Base-by-base conservation (phyloP, 2,888 invertebrate genomes). In the Chirona hameri region DNA sequence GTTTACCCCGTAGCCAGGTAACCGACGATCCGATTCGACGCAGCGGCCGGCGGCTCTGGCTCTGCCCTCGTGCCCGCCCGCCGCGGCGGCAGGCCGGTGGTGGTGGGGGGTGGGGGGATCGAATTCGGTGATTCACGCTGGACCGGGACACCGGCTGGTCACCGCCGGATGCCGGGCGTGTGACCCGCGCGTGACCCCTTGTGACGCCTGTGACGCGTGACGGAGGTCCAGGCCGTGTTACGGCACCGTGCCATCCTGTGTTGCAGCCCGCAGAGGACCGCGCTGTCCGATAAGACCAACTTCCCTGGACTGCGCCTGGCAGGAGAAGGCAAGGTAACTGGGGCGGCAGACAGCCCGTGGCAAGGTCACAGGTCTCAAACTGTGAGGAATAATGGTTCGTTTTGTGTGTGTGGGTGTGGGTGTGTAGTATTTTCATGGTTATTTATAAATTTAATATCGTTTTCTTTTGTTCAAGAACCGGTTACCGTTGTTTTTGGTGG, bases 1-100 rank as follows among this genome's bases (percentile, higher is more conserved):
- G 72, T 72, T 29, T 29, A 72, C 18, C 69, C 31, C 27, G 72
- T 72, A 72, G 10, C 72, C 72, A 72, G 72, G 72, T 72, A 72
- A 72, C 72, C 72, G 72, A 29, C 31, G 72, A 14, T 3, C 5
- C 31, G 31, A 10, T 27, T 57, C 57, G 57, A 2, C 57, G 57
- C 57, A 24, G 18, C 65, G 65, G 10, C 65, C 12, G 24, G 27
- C 27, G 24, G 27, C 65, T 27, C 12, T 27, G 65, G 65, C 65
- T 69, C 27, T 69, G 65, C 12, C 0, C 24, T 27, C 27, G 65
- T 12, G 65, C 65, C 10, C 14, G 27, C 3, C 12, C 27, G 21
- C 0, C 57, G 18, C 57, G 7, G 7, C 21, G 21, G 57, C 57
- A 5, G 24, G 21, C 4, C 65, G 65, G 9, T n/a, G n/a, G n/a